These are phyloP conservation scores for Spisula solida DNA, from an alignment of 2,888 invertebrate species.

Conservation along the genomic window DNA sequence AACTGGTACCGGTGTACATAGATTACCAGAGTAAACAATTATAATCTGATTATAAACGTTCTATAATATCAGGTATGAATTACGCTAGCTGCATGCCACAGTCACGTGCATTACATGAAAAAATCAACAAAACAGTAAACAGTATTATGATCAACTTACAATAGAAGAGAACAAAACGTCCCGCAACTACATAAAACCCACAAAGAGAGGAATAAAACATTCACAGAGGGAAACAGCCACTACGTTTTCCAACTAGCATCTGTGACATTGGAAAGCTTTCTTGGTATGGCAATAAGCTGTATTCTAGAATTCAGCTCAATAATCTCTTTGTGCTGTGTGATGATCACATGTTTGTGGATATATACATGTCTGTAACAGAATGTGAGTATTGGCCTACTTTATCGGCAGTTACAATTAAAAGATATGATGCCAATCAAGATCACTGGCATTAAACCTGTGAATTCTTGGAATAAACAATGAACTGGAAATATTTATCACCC, in stretches of 20 bases:
- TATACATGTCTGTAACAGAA: neutral
- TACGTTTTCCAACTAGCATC: slow-evolving; percentile 20
- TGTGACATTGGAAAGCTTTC: slow-evolving; percentile 34
- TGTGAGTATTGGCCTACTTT: neutral
- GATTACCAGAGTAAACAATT: too few relatives aligned
- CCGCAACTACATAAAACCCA: neutral
- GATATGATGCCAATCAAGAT: slow-evolving; percentile 1
- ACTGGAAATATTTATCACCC: neutral
- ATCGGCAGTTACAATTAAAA: neutral
- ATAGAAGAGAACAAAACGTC: neutral
- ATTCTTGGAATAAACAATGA: neutral
- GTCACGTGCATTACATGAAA: too few relatives aligned
- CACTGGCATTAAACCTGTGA: neutral
- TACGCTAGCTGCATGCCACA: neutral
- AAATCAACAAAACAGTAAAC: neutral
- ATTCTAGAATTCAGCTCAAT: slow-evolving; percentile 32
- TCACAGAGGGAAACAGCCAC: neutral
- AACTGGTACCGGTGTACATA: too few relatives aligned
- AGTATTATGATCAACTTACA: neutral
- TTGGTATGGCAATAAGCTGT: slow-evolving; percentile 35
- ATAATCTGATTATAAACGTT: neutral
- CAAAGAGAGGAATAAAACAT: neutral
- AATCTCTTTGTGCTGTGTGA: slow-evolving; percentile 15
- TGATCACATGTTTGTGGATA: neutral
- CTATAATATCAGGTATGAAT: neutral